Evolutionary conservation across 2,888 invertebrate genomes (phyloP).

Genomic region (Conops quadrifasciatus): DNA sequence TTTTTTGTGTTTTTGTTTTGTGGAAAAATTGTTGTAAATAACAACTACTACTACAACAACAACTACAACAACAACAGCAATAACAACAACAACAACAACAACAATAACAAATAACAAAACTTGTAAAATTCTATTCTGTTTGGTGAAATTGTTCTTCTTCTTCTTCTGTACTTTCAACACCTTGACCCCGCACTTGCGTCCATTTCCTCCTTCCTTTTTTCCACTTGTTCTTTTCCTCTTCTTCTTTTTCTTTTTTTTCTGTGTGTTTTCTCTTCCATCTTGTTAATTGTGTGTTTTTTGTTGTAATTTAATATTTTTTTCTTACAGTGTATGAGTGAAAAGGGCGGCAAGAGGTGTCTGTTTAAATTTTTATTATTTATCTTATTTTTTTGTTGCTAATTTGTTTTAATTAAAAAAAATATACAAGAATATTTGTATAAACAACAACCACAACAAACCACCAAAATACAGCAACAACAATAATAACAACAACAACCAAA

Average conservation of each 20-base stretch:
- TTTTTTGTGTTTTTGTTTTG: conserved; percentile 16
- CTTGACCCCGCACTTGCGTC: neutral
- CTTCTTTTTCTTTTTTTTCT: neutral
- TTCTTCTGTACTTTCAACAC: conserved; percentile 4
- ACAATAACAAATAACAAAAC: conserved; percentile 26
- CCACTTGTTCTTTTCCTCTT: neutral
- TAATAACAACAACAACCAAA: neutral
- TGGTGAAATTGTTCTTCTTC: neutral
- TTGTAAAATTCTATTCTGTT: conserved; percentile 32
- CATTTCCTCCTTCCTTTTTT: neutral
- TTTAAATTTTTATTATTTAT: neutral
- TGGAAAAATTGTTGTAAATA: conserved; percentile 31
- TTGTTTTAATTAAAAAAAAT: conserved; percentile 6
- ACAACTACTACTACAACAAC: conserved; percentile 20
- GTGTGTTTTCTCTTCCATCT: neutral
- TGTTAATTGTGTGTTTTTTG: neutral
- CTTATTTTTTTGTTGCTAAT: conserved; percentile 23
- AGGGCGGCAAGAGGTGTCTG: conserved; percentile 3
- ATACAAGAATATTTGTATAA: neutral
- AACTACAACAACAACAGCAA: neutral
- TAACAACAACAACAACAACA: conserved; percentile 24
- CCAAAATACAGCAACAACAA: neutral
- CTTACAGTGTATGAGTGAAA: conserved; percentile 22
- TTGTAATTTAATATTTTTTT: conserved; percentile 11
- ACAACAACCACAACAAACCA: neutral